A percentile compares a stretch with the other conserved stretches of the same genome.
These are phyloP conservation scores for Leptonema lineaticorne DNA, from an alignment of 1,140 invertebrate species.

Conservation along the genomic window DNA sequence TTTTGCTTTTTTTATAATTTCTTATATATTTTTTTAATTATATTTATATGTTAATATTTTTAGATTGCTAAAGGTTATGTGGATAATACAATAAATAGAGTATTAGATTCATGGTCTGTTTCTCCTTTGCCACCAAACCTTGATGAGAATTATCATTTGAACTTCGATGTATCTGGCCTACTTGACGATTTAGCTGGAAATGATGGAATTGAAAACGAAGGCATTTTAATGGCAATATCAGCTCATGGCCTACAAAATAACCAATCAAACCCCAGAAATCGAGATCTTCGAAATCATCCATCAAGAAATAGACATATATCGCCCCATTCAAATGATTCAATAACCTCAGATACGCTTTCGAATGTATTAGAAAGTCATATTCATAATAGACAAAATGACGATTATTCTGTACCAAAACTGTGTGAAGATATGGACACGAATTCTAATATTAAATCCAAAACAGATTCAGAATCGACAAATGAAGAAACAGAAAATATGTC, in stretches of 20 bases:
- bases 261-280: conserved; percentile 38
- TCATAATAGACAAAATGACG: not conserved
- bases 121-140: conserved; percentile 50
- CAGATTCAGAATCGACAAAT: not conserved
- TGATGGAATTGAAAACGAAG: conserved; percentile 64
- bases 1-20: not conserved
- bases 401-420: not conserved
- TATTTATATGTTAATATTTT: conserved; percentile 31
- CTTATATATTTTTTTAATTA: not conserved
- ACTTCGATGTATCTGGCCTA: conserved; percentile 56
- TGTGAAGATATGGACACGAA: not conserved
- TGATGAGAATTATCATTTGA: conserved; percentile 47
- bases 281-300: not conserved
- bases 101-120: conserved; percentile 64
- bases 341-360: not conserved
- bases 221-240: conserved; percentile 65
- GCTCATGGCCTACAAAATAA: conserved; percentile 60
- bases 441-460: not conserved
- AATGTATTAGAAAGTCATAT: not conserved
- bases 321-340: not conserved
- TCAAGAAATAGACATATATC: not conserved
- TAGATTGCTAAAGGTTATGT: conserved; percentile 66
- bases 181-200: conserved; percentile 57
- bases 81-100: conserved; percentile 71
- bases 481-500: not conserved